These are phyloP conservation scores for Apeltes quadracus DNA, from an alignment of 2,113 vertebrate genomes.

Conservation along the genomic window DNA sequence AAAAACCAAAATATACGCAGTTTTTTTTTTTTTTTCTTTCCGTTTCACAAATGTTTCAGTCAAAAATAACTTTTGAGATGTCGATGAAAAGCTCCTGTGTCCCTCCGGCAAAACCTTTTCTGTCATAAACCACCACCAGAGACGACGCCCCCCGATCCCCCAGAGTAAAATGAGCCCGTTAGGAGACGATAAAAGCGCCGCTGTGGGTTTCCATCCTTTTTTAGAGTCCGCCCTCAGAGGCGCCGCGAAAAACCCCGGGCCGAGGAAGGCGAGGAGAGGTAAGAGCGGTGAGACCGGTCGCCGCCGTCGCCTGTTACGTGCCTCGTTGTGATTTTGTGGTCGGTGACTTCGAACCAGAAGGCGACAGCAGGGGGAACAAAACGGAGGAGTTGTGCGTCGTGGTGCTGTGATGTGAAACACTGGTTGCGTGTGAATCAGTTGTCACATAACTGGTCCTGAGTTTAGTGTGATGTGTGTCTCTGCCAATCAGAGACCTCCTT, in stretches of 20 bases:
- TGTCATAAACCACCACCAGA: too few relatives aligned
- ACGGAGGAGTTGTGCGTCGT: too few relatives aligned
- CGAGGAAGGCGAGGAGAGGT: constrained; percentile 48
- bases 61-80: too few relatives aligned
- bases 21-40: too few relatives aligned
- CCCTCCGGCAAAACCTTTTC: too few relatives aligned
- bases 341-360: neutral
- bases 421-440: neutral
- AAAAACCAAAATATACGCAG: too few relatives aligned
- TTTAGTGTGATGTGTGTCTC: constrained; percentile 31
- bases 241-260: constrained; percentile 25
- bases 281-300: constrained; percentile 11
- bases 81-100: too few relatives aligned
- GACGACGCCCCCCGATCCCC: too few relatives aligned
- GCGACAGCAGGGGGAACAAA: neutral
- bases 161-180: too few relatives aligned
- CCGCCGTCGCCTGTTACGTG: neutral
- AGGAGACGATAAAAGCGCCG: too few relatives aligned
- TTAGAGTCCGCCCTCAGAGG: constrained; percentile 59
- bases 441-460: neutral
- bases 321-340: constrained; percentile 3
- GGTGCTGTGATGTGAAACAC: too few relatives aligned
- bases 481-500: constrained; percentile 68
- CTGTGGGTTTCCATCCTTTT: constrained; percentile 43
- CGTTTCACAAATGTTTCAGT: neutral